Conservation (phyloP, 2,888 invertebrate species). For the Dorcus parallelipipedus region DNA sequence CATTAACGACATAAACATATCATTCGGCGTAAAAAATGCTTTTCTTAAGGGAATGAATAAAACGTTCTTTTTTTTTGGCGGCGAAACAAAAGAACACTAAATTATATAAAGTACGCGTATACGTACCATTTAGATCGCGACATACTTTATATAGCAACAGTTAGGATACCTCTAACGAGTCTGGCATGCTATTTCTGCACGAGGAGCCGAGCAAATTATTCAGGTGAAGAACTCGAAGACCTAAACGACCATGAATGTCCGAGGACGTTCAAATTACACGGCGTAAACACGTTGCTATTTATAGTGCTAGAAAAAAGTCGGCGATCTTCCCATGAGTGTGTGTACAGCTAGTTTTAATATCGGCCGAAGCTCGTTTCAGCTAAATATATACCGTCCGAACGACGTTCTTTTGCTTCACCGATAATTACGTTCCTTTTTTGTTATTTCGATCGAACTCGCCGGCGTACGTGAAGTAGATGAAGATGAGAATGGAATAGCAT, state of each 20-base stretch:
- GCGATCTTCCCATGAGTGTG: slow-evolving; percentile 7
- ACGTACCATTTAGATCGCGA: too few relatives aligned
- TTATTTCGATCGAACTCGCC: not conserved
- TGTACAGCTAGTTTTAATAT: slow-evolving; percentile 20
- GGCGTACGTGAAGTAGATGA: not conserved
- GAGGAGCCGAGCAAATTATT: slow-evolving; percentile 10
- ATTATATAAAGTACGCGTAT: too few relatives aligned
- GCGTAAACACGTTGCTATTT: slow-evolving; percentile 23
- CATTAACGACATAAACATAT: too few relatives aligned
- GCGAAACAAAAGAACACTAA: too few relatives aligned
- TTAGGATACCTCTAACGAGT: too few relatives aligned
- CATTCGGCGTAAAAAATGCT: not conserved
- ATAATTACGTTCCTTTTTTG: slow-evolving; percentile 10
- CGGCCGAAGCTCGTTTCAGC: slow-evolving; percentile 14
- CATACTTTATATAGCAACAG: too few relatives aligned
- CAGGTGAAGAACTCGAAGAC: slow-evolving; percentile 25
- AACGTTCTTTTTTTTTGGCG: not conserved
- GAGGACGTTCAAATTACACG: slow-evolving; percentile 23
- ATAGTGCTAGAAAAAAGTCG: slow-evolving; percentile 14
- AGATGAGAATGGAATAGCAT: slow-evolving; percentile 1
- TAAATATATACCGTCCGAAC: slow-evolving; percentile 17
- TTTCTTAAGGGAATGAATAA: not conserved
- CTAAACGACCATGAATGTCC: slow-evolving; percentile 18
- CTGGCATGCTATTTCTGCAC: too few relatives aligned
- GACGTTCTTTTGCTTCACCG: slow-evolving; percentile 15